Base-by-base conservation (phyloP, 2,113 vertebrate genomes). In the Myrmophylax atrothorax region DNA sequence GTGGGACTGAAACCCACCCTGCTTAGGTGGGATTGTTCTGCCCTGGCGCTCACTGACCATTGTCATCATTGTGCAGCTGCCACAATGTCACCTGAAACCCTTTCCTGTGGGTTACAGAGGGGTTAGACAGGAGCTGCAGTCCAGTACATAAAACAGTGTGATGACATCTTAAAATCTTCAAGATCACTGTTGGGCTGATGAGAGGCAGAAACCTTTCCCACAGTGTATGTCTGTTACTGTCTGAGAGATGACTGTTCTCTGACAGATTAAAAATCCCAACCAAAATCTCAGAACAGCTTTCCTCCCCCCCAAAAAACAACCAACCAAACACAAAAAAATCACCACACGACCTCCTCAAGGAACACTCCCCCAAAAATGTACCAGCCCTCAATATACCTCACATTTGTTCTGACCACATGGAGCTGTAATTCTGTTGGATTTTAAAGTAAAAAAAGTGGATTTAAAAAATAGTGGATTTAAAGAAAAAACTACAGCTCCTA, bases 281-380 rank as follows among this genome's bases (percentile, higher is more conserved):
- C n/a, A 75, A 40, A n/a, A 60, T 29, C 28, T 14, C 46, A 31
- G 38, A 82, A 40, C 23, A 17, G 24, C 25, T 19, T 4, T 46
- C 25, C 18, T 56, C 22, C 20, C 14, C 7, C 16, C 31, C 23
- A 18, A 24, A 20, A 33, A 33, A 3, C 6, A 23, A 14, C 7
- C 5, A 60, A 25, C 5, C 14, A 29, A 47, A 46, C 18, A 67
- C 6, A 29, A 63, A 68, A 35, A 15, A 24, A 7, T 9, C 14
- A 49, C 6, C 6, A 7, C 6, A n/a, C 25, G 62, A 5, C 3
- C 7, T 12, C 18, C 7, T 3, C 10, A 5, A 37, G 47, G 14
- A 5, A 0, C 7, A 8, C 24, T 5, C 12, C 47, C 4, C 17
- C 7, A 35, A 35, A 62, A 73, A 18, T 0, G 1, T 35, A 49